These are phyloP conservation scores for Heliopora coerulea DNA, from an alignment of 92 coral and sea anemone species.

Conservation along the genomic window DNA sequence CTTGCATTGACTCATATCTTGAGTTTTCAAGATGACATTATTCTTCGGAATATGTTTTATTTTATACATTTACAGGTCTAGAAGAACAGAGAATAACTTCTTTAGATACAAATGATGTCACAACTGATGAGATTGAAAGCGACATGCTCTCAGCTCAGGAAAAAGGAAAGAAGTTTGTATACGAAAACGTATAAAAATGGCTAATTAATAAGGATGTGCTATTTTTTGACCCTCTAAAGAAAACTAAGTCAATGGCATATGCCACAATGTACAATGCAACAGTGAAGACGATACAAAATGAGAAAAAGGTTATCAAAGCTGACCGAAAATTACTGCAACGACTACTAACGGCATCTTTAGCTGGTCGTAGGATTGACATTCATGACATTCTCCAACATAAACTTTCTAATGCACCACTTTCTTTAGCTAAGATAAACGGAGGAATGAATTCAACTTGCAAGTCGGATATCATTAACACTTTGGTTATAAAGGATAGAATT, in stretches of 20 bases:
- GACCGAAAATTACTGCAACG: conserved; percentile 30
- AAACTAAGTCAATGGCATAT: conserved; percentile 19
- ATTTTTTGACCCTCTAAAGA: conserved; percentile 26
- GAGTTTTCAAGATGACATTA: too few species aligned
- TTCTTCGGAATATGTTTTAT: too few species aligned
- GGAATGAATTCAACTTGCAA: conserved; percentile 4
- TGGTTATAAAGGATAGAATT: background rate
- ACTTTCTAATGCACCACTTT: conserved; percentile 23
- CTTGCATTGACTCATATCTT: too few species aligned
- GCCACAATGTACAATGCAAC: background rate
- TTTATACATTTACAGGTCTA: too few species aligned
- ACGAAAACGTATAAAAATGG: conserved; percentile 8
- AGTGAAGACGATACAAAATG: background rate
- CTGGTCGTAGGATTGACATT: conserved; percentile 36
- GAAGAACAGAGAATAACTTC: too few species aligned
- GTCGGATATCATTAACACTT: conserved; percentile 16
- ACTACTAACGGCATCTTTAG: conserved; percentile 27
- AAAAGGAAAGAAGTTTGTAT: background rate
- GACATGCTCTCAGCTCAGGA: conserved; percentile 18
- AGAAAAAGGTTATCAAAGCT: conserved; percentile 24
- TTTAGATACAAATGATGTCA: conserved; percentile 22
- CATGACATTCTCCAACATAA: conserved; percentile 27
- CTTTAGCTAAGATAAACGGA: conserved; percentile 31
- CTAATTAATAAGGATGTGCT: conserved; percentile 19
- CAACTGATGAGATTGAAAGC: conserved; percentile 22